Conservation (phyloP, 1,140 invertebrate species). For the Tribolium madens region DNA sequence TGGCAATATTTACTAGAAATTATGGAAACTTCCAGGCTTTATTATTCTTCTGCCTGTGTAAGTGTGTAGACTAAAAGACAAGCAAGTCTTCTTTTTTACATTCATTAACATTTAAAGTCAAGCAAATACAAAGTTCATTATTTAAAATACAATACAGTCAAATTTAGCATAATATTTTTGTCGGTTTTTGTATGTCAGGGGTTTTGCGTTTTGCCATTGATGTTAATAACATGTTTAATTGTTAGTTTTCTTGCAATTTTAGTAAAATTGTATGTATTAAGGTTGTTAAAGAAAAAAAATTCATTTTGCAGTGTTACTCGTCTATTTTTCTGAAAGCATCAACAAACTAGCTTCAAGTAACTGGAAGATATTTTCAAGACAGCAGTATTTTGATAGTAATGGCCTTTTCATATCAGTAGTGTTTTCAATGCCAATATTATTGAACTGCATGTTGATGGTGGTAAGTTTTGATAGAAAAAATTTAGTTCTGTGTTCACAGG, state of each 20-base stretch:
- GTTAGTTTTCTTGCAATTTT: no score
- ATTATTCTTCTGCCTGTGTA: constrained; percentile 83
- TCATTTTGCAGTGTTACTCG: constrained; percentile 78
- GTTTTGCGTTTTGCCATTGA: no score
- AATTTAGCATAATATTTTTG: no score
- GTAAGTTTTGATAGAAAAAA: constrained; percentile 72
- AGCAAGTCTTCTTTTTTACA: no score
- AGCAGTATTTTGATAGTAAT: constrained; percentile 94
- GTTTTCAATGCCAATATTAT: constrained; percentile 89
- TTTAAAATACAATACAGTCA: no score
- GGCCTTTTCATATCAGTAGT: constrained; percentile 93
- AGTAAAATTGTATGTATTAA: no score
- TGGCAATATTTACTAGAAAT: constrained; percentile 83
- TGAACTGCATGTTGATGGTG: constrained; percentile 94
- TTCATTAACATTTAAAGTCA: no score
- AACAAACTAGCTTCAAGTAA: constrained; percentile 87
- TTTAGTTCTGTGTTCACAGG: constrained; percentile 26
- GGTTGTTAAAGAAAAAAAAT: no score
- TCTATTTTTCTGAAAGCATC: constrained; percentile 90
- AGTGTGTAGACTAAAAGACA: constrained; percentile 69
- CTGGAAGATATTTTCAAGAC: constrained; percentile 87
- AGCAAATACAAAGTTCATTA: no score
- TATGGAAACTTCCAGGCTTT: constrained; percentile 89
- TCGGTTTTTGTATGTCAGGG: no score
- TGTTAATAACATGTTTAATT: no score